Base-by-base conservation (phyloP, 2,888 invertebrate genomes). In the Onthophagus sagittarius region DNA sequence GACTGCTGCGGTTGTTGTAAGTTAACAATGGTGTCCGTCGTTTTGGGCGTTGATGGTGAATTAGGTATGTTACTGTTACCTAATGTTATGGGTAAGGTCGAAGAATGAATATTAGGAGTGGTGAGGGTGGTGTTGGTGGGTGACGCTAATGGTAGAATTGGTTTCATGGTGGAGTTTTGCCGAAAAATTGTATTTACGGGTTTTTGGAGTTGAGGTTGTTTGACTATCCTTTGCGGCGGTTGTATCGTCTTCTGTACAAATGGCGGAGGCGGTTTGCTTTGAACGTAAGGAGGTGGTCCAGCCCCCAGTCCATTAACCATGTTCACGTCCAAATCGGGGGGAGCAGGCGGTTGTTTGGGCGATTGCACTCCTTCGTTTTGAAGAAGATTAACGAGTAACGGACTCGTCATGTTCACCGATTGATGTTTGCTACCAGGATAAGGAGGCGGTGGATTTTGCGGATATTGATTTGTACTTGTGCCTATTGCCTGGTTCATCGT, bases 401-500 rank as follows among this genome's bases (percentile, higher is more conserved):
- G 97, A 82, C 96, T 97, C 77, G 92, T 95, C 85, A 93, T 90
- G 73, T 93, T 94, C 78, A 94, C 94, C 78, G 81, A 84, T 76
- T 80, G 86, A 77, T 81, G 86, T 82, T 81, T 85, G 69, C 80
- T 78, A 39, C 86, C 86, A 79, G 87, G 86, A 62, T 86, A 87
- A 69, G 85, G 87, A 79, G 85, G 86, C 62, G 86, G 86, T 73
- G 82, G 83, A 71, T 76, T 71, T 33, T 72, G 71, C 67, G 73
- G 76, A 64, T 74, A 75, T 63, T 76, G 70, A 74, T 77, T 79
- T 73, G 75, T 74, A 69, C 74, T 77, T 72, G 76, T 76, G 53
- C 77, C 74, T 86, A 95, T 92, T 70, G 95, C 94, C 84, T 95
- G 91, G 76, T 95, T 94, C 96, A 96, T 96, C 85, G 95, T 95